These are phyloP conservation scores for Drosophila ironensis DNA, from an alignment of 1,140 invertebrate species.

Conservation along the genomic window DNA sequence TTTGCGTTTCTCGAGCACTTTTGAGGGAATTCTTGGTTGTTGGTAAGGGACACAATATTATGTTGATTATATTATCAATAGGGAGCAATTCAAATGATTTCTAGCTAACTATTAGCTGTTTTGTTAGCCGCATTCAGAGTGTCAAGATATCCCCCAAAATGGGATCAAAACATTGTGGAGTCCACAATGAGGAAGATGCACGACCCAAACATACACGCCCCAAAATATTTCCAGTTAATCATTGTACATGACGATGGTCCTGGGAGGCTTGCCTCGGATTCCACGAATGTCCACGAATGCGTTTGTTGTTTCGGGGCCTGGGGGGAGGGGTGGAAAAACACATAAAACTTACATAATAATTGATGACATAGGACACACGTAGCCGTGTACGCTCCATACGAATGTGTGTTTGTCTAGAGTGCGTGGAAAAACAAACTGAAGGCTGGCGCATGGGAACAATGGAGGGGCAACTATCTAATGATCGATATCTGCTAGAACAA, in stretches of 20 bases:
- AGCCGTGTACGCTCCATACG: constrained; percentile 4
- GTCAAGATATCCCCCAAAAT: not conserved
- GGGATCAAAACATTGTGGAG: constrained; percentile 28
- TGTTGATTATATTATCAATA: no score
- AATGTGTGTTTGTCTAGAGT: constrained; percentile 9
- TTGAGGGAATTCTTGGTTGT: no score
- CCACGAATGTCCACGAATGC: constrained; percentile 32
- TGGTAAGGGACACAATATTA: no score
- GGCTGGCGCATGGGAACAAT: constrained; percentile 38
- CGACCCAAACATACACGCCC: constrained; percentile 34
- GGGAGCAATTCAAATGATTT: no score
- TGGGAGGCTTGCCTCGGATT: constrained; percentile 39
- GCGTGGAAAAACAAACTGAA: constrained; percentile 22
- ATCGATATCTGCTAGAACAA: constrained; percentile 59
- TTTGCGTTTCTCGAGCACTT: no score
- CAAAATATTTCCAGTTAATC: constrained; percentile 57
- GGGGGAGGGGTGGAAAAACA: constrained; percentile 24
- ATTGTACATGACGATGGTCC: constrained; percentile 19
- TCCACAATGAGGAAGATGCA: constrained; percentile 1
- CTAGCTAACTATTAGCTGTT: no score
- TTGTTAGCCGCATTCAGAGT: no score
- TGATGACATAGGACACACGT: constrained; percentile 60
- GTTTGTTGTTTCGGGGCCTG: not conserved
- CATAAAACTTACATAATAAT: constrained; percentile 59
- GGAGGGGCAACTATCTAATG: constrained; percentile 52